These are phyloP conservation scores for Terebella lapidaria DNA, from an alignment of 2,888 invertebrate species.

Conservation along the genomic window DNA sequence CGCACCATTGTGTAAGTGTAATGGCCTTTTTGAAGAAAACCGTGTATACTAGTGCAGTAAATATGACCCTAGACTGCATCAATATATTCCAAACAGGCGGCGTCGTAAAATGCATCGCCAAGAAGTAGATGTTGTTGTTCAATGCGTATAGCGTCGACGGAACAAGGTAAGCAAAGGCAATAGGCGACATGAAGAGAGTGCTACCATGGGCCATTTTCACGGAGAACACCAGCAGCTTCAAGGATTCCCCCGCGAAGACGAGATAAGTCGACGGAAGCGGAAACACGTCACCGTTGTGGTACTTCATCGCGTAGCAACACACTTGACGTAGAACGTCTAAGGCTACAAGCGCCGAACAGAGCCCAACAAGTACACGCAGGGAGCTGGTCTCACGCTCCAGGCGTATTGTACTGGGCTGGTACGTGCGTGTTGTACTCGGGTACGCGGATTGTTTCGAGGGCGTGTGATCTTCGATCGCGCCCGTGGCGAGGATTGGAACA, in stretches of 20 bases:
- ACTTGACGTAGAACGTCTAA: slow-evolving; percentile 18
- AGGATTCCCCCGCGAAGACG: not conserved
- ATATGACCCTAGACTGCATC: slow-evolving; percentile 11
- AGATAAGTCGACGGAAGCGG: slow-evolving; percentile 13
- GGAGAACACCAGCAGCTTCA: slow-evolving; percentile 7
- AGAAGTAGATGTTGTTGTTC: slow-evolving; percentile 19
- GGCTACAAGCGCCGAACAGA: not conserved
- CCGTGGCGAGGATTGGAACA: no score
- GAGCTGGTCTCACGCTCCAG: not conserved
- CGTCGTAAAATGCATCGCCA: slow-evolving; percentile 17
- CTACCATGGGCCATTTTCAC: not conserved
- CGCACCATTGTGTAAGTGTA: slow-evolving; percentile 9
- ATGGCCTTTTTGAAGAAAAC: slow-evolving; percentile 10
- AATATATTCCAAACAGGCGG: slow-evolving; percentile 19
- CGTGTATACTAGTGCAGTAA: slow-evolving; percentile 14
- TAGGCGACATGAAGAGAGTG: not conserved
- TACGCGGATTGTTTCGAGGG: no score
- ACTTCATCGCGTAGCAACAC: slow-evolving; percentile 18
- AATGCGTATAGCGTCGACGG: slow-evolving; percentile 18
- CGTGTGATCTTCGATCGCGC: no score
- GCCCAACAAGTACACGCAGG: not conserved
- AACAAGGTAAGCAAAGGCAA: slow-evolving; percentile 13
- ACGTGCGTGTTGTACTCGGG: no score
- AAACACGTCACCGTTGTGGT: slow-evolving; percentile 16
- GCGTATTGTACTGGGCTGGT: no score